Evolutionary conservation across 2,797 vertebrate genomes (phyloP).

Genomic region (Eptatretus atami): DNA sequence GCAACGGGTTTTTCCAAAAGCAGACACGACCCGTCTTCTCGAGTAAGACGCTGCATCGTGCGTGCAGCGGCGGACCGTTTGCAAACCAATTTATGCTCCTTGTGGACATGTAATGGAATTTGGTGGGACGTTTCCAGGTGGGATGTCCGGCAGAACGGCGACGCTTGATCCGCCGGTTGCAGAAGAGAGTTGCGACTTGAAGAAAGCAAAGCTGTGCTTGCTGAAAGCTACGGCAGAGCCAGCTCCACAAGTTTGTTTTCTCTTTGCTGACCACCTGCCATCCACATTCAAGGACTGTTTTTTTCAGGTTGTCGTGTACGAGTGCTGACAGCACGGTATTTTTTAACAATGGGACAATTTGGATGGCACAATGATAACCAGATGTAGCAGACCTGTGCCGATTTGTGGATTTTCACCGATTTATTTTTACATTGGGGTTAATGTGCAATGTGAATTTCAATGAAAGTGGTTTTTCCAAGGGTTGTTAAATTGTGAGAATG

Average conservation of each 20-base stretch:
- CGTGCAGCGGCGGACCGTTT: background rate
- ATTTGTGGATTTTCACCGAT: no score
- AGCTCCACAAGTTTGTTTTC: constrained; percentile 66
- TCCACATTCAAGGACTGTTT: no score
- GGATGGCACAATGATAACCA: no score
- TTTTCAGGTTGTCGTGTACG: no score
- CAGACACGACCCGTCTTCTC: no score
- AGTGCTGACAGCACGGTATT: no score
- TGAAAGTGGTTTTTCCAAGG: no score
- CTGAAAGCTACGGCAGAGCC: constrained; percentile 86
- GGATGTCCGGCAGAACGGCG: constrained; percentile 61
- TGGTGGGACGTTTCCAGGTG: constrained; percentile 20
- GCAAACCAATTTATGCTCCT: background rate
- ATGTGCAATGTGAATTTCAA: no score
- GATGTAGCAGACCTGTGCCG: no score
- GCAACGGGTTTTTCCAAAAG: constrained; percentile 27
- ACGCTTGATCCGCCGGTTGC: constrained; percentile 53
- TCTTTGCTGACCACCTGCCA: constrained; percentile 30
- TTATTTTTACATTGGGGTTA: no score
- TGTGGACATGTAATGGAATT: background rate
- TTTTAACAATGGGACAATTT: no score
- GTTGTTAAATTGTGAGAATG: no score
- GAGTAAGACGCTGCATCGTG: background rate
- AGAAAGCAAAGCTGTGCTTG: constrained; percentile 80
- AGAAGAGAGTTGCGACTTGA: constrained; percentile 72